Evolutionary conservation across 2,797 vertebrate species (phyloP), one percentile per base, ranked within the genome.

Genomic region (Discoglossus pictus): DNA sequence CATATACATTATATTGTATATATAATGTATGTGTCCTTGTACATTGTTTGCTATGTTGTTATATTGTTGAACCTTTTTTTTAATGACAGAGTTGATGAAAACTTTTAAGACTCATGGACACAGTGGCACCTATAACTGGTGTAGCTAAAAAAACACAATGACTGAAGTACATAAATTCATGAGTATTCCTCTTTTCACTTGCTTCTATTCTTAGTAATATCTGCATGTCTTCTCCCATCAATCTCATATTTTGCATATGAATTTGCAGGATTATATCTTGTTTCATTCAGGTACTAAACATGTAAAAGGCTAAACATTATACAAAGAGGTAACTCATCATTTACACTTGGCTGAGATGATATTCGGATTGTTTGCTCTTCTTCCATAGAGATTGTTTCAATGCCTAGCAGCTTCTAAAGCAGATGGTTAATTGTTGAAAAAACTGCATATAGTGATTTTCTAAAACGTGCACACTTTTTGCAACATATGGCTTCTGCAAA

Each of bases 381-480:
- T 82, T 83, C 75, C 58, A 61, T 2, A 17, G 75, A 81, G 74
- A 68, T 64, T 42, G 17, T 68, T 39, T 74, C 44, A 51, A 67
- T 69, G 74, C 21, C 42, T 76, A 77, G 74, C 74, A 78, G 68
- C 75, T 61, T 78, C 62, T 59, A 55, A n/a, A 81, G 50, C 84
- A 87, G 84, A 84, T 82, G 80, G 81, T 73, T 84, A 84, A 85
- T 87, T 84, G 82, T 79, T 82, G n/a, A 80, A 47, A 73, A 78
- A 80, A 73, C 73, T 76, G 73, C 72, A 72, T 60, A 75, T 60
- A 72, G 72, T 59, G 75, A 63, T 80, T 78, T 79, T 72, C 58
- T 65, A 81, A n/a, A 75, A 77, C 70, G 73, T 76, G 72, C 59
- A 62, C 65, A 65, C 71, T 81, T 76, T 75, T 65, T 36, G 63